Conservation (phyloP, 2,888 invertebrate species). For the Zeuzera pyrina region DNA sequence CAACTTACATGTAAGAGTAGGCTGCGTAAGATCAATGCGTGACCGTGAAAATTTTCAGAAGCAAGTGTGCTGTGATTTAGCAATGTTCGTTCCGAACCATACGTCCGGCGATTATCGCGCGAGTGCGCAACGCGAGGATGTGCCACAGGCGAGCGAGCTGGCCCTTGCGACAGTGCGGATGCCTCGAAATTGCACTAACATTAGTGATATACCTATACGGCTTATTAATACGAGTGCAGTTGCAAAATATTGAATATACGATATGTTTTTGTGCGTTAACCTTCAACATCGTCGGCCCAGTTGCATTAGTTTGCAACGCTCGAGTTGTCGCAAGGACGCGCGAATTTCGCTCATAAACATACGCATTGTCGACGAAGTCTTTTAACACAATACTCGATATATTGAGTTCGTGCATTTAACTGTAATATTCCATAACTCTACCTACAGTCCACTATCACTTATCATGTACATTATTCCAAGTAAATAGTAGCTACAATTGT, state of each 20-base stretch:
- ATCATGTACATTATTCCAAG: too few relatives aligned
- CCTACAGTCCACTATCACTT: too few relatives aligned
- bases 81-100: constrained; percentile 48
- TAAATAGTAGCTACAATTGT: too few relatives aligned
- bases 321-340: constrained; percentile 58
- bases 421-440: too few relatives aligned
- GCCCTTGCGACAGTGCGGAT: constrained; percentile 67
- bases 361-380: too few relatives aligned
- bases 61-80: constrained; percentile 28
- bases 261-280: constrained; percentile 57
- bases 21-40: too few relatives aligned
- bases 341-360: constrained; percentile 33
- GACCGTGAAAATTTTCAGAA: constrained; percentile 31
- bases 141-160: constrained; percentile 37
- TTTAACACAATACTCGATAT: too few relatives aligned
- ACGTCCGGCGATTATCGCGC: constrained; percentile 58
- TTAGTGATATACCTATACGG: constrained; percentile 41
- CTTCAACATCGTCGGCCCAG: constrained; percentile 58
- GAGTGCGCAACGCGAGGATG: constrained; percentile 65
- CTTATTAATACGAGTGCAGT: constrained; percentile 65
- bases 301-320: constrained; percentile 64
- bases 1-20: too few relatives aligned
- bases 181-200: constrained; percentile 56
- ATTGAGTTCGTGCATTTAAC: too few relatives aligned
- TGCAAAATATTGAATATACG: constrained; percentile 61